Conservation (phyloP, 2,888 invertebrate species). For the Hypolimnas misippus region DNA sequence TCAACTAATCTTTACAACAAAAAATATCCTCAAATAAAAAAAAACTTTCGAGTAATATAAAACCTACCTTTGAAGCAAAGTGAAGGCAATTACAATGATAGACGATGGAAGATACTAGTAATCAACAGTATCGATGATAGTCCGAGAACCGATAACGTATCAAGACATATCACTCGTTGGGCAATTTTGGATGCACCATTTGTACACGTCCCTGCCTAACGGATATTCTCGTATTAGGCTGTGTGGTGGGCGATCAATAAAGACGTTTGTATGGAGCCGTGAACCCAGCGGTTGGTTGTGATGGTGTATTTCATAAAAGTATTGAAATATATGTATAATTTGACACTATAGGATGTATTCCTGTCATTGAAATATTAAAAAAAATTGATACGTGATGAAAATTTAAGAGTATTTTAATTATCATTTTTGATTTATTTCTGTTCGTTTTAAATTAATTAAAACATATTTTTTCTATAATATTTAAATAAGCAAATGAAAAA, state of each 20-base stretch:
- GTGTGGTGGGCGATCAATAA: conserved; percentile 57
- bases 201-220: conserved; percentile 56
- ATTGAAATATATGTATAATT: no score
- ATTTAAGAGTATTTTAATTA: no score
- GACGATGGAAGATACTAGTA: conserved; percentile 50
- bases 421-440: no score
- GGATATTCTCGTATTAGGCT: conserved; percentile 55
- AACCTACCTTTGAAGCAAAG: not conserved
- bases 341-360: no score
- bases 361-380: no score
- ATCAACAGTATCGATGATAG: conserved; percentile 51
- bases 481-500: no score
- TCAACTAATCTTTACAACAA: not conserved
- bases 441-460: no score
- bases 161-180: conserved; percentile 52
- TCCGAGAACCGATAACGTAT: conserved; percentile 49
- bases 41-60: conserved; percentile 1
- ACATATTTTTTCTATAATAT: no score
- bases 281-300: conserved; percentile 28
- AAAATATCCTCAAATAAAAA: not conserved
- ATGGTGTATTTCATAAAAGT: no score
- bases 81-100: conserved; percentile 49
- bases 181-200: conserved; percentile 64
- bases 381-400: no score
- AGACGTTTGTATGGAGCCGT: conserved; percentile 52